Conservation (phyloP, 2,888 invertebrate species). For the Leucophenga maculata region DNA sequence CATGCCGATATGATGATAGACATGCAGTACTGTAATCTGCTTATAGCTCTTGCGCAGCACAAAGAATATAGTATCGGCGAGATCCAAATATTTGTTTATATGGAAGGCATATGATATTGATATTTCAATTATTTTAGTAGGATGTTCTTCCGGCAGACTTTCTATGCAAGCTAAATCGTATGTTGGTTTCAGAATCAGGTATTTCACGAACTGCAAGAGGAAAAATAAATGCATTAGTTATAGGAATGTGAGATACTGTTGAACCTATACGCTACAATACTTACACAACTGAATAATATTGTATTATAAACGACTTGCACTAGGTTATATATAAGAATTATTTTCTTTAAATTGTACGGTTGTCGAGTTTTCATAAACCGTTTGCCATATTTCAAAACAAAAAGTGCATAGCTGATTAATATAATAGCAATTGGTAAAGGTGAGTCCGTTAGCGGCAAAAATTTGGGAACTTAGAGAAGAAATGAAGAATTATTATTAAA, state of each 20-base stretch:
- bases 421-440: neutral
- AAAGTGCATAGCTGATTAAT: conserved; percentile 47
- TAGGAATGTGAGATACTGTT: too few species aligned
- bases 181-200: neutral
- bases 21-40: conserved; percentile 80
- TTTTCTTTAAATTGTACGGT: conserved; percentile 76
- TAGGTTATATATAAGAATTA: conserved; percentile 80
- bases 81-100: conserved; percentile 77
- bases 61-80: conserved; percentile 80
- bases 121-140: neutral
- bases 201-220: neutral
- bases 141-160: neutral
- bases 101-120: conserved; percentile 75
- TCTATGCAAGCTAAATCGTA: neutral
- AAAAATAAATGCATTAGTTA: neutral
- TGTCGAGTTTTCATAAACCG: conserved; percentile 78
- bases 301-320: conserved; percentile 77
- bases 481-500: neutral
- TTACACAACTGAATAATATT: conserved; percentile 75
- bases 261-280: too few species aligned
- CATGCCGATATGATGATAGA: conserved; percentile 83
- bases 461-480: neutral
- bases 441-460: conserved; percentile 4
- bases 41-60: conserved; percentile 79
- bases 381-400: conserved; percentile 81